A percentile compares a stretch with the other conserved stretches of the same genome.
phyloP scores from a whole-genome alignment of 2,113 vertebrate genomes.

The Dicerorhinus sumatrensis region DNA sequence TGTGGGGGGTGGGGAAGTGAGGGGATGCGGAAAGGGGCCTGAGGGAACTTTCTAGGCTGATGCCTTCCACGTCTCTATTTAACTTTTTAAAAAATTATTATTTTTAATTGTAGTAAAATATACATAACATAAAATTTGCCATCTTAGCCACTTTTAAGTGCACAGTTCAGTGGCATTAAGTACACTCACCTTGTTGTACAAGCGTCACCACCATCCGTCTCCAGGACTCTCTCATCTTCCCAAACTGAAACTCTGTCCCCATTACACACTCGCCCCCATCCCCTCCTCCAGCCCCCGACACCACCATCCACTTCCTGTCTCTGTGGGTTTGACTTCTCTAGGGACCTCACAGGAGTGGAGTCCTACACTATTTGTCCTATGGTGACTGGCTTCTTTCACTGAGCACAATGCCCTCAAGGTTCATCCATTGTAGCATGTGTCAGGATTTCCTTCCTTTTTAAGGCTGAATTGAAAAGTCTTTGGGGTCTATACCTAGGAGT shows the following conservation, averaged over 20 bases:
- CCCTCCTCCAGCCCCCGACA: not conserved
- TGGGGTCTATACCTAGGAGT: fast-evolving
- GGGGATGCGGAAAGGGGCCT: fast-evolving
- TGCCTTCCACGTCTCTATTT: not conserved
- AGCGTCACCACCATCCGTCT: fast-evolving
- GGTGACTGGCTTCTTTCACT: not conserved
- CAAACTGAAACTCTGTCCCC: not conserved
- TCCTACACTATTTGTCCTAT: fast-evolving
- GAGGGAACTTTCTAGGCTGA: not conserved
- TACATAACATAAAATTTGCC: not conserved
- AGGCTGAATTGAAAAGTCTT: not conserved
- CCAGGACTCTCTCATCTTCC: not conserved
- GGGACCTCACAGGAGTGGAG: not conserved
- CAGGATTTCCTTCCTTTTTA: not conserved
- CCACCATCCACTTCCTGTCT: not conserved
- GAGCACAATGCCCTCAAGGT: fast-evolving
- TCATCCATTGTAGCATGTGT: not conserved
- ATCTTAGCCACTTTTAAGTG: not conserved
- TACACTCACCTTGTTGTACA: too few relatives aligned
- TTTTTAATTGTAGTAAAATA: not conserved
- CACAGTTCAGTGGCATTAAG: fast-evolving
- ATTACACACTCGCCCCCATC: not conserved
- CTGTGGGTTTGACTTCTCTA: not conserved
- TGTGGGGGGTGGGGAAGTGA: not conserved
- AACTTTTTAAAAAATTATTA: not conserved